phyloP scores from a whole-genome alignment of 92 coral and sea anemone genomes.

The Epizoanthus stellaris region DNA sequence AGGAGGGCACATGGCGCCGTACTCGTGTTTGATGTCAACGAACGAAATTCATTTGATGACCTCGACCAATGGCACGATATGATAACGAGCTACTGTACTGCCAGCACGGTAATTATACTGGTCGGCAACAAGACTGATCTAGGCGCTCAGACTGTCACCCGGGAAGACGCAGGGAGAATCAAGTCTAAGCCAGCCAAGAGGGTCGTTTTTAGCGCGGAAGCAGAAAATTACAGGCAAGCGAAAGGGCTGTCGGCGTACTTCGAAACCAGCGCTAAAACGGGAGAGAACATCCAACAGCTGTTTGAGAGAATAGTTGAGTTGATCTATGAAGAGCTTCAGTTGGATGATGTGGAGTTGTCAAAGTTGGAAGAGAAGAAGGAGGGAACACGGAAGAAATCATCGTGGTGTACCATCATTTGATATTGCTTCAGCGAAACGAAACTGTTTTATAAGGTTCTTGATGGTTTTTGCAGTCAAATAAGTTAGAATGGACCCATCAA shows the following conservation, averaged over 20 bases:
- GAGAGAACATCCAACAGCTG: slow-evolving; percentile 4
- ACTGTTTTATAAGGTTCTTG: too few relatives aligned
- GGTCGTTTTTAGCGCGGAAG: slow-evolving; percentile 16
- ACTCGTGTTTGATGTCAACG: slow-evolving; percentile 14
- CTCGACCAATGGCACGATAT: slow-evolving; percentile 4
- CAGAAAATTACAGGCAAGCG: neutral
- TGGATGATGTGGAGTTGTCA: neutral
- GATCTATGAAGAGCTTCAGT: slow-evolving; percentile 15
- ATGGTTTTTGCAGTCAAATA: too few relatives aligned
- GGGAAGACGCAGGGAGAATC: too few relatives aligned
- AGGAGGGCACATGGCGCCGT: slow-evolving; percentile 4
- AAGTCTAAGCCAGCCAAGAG: neutral
- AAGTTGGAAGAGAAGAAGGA: neutral
- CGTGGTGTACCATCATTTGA: slow-evolving; percentile 1
- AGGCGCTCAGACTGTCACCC: neutral
- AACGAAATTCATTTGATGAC: neutral
- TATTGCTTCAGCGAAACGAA: too few relatives aligned
- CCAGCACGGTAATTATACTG: neutral
- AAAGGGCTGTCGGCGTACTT: neutral
- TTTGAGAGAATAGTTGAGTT: slow-evolving; percentile 25
- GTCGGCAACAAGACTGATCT: slow-evolving; percentile 29
- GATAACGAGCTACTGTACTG: neutral
- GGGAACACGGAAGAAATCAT: neutral
- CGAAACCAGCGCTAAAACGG: slow-evolving; percentile 11
- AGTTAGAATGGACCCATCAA: too few relatives aligned